phyloP scores from a whole-genome alignment of 23 tunicate species.

The Halocynthia aurantium region DNA sequence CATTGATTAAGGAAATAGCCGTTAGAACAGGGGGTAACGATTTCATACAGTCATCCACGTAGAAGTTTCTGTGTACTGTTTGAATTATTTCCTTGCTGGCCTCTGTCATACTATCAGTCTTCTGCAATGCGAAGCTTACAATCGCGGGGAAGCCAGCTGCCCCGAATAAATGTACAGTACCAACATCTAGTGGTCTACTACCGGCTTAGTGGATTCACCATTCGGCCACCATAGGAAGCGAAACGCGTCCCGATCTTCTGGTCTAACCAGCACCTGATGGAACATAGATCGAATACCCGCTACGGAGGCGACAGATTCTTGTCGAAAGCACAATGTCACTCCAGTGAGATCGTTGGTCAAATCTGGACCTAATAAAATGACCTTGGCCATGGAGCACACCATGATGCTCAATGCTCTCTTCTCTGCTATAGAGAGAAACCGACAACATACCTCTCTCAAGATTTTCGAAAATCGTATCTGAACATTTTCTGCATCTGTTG shows the following conservation, averaged over 20 bases:
- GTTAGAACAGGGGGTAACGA: too few relatives aligned
- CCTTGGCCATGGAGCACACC: not conserved
- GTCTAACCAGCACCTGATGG: constrained; percentile 38
- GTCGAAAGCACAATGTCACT: constrained; percentile 26
- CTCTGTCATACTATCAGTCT: too few relatives aligned
- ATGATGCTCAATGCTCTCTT: constrained; percentile 1
- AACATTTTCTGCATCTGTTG: too few relatives aligned
- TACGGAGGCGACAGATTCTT: constrained; percentile 27
- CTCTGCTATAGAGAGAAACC: constrained; percentile 16
- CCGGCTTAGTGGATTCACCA: constrained; percentile 11
- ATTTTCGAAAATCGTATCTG: too few relatives aligned
- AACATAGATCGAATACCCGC: constrained; percentile 39
- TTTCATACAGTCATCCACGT: constrained; percentile 48
- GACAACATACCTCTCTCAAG: constrained; percentile 19
- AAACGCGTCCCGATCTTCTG: constrained; percentile 14
- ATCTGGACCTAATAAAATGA: constrained; percentile 38
- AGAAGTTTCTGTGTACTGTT: too few relatives aligned
- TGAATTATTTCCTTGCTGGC: too few relatives aligned
- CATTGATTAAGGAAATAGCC: too few relatives aligned
- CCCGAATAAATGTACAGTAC: constrained; percentile 40
- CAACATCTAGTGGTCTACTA: constrained; percentile 18
- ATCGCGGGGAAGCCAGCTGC: constrained; percentile 38
- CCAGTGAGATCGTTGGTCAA: constrained; percentile 26
- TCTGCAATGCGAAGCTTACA: too few relatives aligned
- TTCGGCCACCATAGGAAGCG: constrained; percentile 22